phyloP scores from a whole-genome alignment of 2,113 vertebrate species.

The Paradoxurus hermaphroditus region DNA sequence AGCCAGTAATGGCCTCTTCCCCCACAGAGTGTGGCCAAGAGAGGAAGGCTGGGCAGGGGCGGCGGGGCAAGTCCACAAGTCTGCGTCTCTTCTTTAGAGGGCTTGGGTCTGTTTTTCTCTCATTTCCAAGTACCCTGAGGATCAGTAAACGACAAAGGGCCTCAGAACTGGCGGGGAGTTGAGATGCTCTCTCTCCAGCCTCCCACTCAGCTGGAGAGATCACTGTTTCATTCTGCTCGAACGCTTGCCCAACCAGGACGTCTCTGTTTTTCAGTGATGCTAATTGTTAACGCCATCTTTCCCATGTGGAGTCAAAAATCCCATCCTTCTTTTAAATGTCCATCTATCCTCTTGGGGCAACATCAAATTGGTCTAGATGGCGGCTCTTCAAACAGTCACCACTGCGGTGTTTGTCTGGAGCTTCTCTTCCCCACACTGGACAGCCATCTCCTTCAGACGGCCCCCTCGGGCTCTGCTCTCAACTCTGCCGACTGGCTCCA shows the following conservation, averaged over 20 bases:
- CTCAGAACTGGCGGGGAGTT: background rate
- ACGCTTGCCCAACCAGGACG: background rate
- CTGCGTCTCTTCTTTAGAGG: background rate
- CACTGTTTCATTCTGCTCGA: background rate
- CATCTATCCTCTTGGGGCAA: background rate
- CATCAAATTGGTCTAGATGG: fast-evolving
- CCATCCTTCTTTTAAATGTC: background rate
- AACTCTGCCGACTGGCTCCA: background rate
- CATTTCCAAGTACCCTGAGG: background rate
- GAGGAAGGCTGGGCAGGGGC: background rate
- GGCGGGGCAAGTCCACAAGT: no score
- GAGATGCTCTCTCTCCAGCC: background rate
- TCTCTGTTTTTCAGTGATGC: background rate
- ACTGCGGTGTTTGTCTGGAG: background rate
- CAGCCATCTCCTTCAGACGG: background rate
- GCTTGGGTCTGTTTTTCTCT: background rate
- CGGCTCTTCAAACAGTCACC: background rate
- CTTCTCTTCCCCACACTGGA: background rate
- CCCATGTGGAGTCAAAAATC: background rate
- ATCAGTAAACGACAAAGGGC: background rate
- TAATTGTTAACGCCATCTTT: background rate
- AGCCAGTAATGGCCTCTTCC: background rate
- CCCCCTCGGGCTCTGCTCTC: background rate
- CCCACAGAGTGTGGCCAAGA: background rate
- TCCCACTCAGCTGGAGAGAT: background rate